These are phyloP conservation scores for Meleagris gallopavo DNA, from an alignment of 2,113 vertebrate genomes.

Conservation along the genomic window DNA sequence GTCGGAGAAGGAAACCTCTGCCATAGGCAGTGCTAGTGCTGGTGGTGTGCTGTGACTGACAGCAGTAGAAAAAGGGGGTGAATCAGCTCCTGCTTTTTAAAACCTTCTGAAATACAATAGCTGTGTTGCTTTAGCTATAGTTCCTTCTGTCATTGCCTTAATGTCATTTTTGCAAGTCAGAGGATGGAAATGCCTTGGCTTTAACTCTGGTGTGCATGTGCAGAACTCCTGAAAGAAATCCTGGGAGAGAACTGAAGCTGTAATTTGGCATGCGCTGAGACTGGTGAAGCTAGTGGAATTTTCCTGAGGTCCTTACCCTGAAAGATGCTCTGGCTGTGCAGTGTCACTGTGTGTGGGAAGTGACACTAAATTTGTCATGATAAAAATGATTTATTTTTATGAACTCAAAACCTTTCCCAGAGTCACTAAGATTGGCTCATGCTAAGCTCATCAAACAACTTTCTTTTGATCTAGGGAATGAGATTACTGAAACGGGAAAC, in stretches of 20 bases:
- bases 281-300: neutral
- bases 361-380: neutral
- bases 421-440: neutral
- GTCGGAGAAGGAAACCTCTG: neutral
- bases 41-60: neutral
- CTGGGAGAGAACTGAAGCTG: neutral
- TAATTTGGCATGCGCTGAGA: neutral
- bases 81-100: neutral
- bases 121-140: neutral
- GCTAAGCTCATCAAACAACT: neutral
- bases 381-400: neutral
- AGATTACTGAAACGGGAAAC: neutral
- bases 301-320: neutral
- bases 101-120: neutral
- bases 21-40: neutral
- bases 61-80: neutral
- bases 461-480: neutral
- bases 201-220: neutral
- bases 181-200: neutral
- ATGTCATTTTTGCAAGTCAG: neutral
- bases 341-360: neutral
- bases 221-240: neutral
- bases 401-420: neutral
- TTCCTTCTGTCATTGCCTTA: neutral
- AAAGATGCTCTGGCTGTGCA: neutral